Base-by-base conservation (phyloP, 2,797 vertebrate genomes). In the Neosilurus mollespiculum region DNA sequence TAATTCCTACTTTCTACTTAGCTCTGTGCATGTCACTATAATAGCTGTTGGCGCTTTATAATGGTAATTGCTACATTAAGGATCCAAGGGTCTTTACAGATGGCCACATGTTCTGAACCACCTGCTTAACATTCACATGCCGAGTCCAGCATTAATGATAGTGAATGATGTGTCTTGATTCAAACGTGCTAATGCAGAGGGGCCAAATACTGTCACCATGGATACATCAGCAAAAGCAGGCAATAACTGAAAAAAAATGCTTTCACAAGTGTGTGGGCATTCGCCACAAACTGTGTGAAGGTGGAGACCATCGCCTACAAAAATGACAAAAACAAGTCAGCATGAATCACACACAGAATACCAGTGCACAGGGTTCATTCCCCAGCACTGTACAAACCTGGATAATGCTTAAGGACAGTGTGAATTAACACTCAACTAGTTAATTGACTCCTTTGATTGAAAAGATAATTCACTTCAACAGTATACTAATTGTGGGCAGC, bases 121-220 rank as follows among this genome's bases (percentile, higher is more conserved):
- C 69, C 69, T 80, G 75, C 26, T 69, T 76, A 53, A 61, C 65
- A 73, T 72, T 84, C 79, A 75, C 58, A 73, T 64, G 54, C 53
- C n/a, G 79, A 77, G 49, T 76, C 71, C 81, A 64, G 69, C 37
- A 16, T 66, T 78, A 85, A 87, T 73, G 75, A 83, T 78, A 86
- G 83, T 78, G 62, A 51, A 70, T 66, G 62, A 85, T 82, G 66
- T 58, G 72, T 81, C 82, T 86, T 86, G 73, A 89, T 82, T 81
- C 70, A n/a, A 59, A 78, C 61, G 71, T 51, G 75, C 75, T 86
- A 87, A 88, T 79, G 78, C 72, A 78, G 80, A 82, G 80, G 81
- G 83, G 83, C 85, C 64, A 78, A 81, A 83, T 81, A 82, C 87
- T 81, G 87, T 90, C 87, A 75, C 87, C 88, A 88, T 90, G 89